Evolutionary conservation across 2,113 vertebrate species (phyloP), one percentile per base, ranked within the genome.

Genomic region (Pterocles burchelli): DNA sequence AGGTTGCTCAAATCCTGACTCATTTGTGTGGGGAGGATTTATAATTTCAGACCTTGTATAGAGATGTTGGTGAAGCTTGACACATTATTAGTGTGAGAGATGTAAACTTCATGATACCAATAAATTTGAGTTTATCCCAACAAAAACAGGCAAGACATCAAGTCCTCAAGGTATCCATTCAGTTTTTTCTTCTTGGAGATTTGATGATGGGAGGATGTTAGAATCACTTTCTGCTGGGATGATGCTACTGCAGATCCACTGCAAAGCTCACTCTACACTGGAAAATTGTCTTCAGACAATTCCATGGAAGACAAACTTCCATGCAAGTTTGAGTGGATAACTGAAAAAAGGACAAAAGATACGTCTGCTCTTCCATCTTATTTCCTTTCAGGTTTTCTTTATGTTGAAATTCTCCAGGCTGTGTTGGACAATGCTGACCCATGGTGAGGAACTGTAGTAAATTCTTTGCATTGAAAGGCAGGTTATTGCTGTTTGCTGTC

Each of bases 61-160:
- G 57, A 49, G 25, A 18, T 3, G 6, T 22, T 48, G 13, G 14
- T 48, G 28, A 29, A 59, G 10, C 46, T 66, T 16, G 11, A 36
- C 5, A 49, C 17, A 4, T 1, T 19, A 16, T 52, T 33, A 17
- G 28, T 5, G 6, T 0, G 4, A 68, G 38, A 81, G 3, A 3
- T 24, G 17, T 41, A 63, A 82, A 79, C 7, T 29, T 46, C 18
- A 6, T 6, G 2, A 4, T 25, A 4, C 11, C 29, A 38, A 17
- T 10, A 85, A 46, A 1, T 31, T 52, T 11, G 46, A 28, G 34
- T 59, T 91, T 61, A 22, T n/a, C 20, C 26, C 0, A 0, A 63
- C 11, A 91, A 68, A 91, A 70, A 4, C 48, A 24, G 18, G 13
- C 22, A 38, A 34, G 16, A 33, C 2, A 33, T 21, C 19, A 34